Percentiles rank a stretch among this genome's conserved stretches.
These are phyloP conservation scores for Neoascia interrupta DNA, from an alignment of 2,888 invertebrate species.

Conservation along the genomic window DNA sequence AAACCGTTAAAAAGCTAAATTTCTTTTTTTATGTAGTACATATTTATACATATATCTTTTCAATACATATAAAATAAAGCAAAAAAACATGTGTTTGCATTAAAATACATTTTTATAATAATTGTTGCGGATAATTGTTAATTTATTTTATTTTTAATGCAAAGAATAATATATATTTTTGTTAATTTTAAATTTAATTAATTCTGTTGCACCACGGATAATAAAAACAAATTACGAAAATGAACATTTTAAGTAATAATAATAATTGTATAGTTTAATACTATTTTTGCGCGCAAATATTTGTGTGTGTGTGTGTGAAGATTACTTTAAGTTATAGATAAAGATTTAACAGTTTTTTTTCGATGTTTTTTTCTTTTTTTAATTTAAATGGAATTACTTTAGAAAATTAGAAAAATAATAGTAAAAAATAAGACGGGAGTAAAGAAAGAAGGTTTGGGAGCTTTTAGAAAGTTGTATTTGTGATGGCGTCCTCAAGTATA, in stretches of 20 bases:
- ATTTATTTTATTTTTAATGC: slow-evolving; percentile 28
- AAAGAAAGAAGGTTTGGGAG: too few species aligned
- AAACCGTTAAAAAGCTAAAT: slow-evolving; percentile 63
- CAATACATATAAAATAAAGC: slow-evolving; percentile 9
- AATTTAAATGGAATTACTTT: slow-evolving; percentile 20
- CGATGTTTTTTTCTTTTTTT: slow-evolving; percentile 11
- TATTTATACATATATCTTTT: slow-evolving; percentile 33
- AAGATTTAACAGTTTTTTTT: slow-evolving; percentile 22
- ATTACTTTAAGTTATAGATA: slow-evolving; percentile 27
- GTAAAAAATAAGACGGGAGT: too few species aligned
- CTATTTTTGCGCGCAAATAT: slow-evolving; percentile 58
- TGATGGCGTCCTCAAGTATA: too few species aligned
- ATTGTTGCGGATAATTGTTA: slow-evolving; percentile 39
- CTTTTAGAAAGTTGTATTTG: too few species aligned
- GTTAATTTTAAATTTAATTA: too few species aligned
- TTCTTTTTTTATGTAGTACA: slow-evolving; percentile 35
- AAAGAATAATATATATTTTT: slow-evolving; percentile 47
- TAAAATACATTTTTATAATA: slow-evolving; percentile 60
- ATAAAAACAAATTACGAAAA: slow-evolving; percentile 15
- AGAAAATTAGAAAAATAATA: slow-evolving; percentile 3
- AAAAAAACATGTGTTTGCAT: slow-evolving; percentile 54
- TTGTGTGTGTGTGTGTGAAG: too few species aligned
- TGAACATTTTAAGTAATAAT: slow-evolving; percentile 14
- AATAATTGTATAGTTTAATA: slow-evolving; percentile 58
- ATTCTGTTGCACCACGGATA: slow-evolving; percentile 56